Evolutionary conservation across 2,797 vertebrate species (phyloP), one percentile per base, ranked within the genome.

Genomic region (Philypnodon macrostomus): DNA sequence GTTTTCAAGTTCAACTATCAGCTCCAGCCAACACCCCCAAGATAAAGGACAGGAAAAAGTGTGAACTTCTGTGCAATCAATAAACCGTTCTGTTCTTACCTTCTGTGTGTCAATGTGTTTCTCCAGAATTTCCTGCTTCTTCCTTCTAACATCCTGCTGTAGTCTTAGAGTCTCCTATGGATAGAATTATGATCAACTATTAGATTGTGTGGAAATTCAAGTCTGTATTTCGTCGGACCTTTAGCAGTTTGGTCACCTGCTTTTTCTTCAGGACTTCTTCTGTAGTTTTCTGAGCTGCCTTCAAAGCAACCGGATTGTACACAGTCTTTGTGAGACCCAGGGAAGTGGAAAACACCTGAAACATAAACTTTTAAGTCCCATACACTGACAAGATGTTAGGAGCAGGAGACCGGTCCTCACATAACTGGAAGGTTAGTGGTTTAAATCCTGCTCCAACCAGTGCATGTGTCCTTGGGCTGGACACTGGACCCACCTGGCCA

Each of bases 101-200:
- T 98, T 98, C 75, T 98, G 96, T 27, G 96, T 95, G 85, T 98
- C 95, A 54, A 99, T 99, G 80, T 98, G 94, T 73, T 97, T 98
- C 87, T 97, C 96, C 73, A 97, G 80, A 79, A 98, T 98, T 81
- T 98, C 95, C 77, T 96, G 96, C 62, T 98, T 98, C 87, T 97
- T 97, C 88, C 94, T 98, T 56, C 94, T 89, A 16, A 98, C 94
- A 55, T 97, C 95, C 73, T 97, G 95, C 63, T 98, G 96, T 69
- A 98, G 90, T 83, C 90, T 90, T 18, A 98, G 64, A 14, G 96
- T 92, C 80, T 98, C 95, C 96, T 99, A 75, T 47, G 13, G 63
- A 63, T 73, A 1, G 0, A 52, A 44, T 48, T 1, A 48, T 10
- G 4, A 26, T 16, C 5, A 67, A 42, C n/a, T n/a, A n/a, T n/a